Evolutionary conservation across 2,888 invertebrate species (phyloP), one percentile per base, ranked within the genome.

Genomic region (Ormyrus pomaceus): DNA sequence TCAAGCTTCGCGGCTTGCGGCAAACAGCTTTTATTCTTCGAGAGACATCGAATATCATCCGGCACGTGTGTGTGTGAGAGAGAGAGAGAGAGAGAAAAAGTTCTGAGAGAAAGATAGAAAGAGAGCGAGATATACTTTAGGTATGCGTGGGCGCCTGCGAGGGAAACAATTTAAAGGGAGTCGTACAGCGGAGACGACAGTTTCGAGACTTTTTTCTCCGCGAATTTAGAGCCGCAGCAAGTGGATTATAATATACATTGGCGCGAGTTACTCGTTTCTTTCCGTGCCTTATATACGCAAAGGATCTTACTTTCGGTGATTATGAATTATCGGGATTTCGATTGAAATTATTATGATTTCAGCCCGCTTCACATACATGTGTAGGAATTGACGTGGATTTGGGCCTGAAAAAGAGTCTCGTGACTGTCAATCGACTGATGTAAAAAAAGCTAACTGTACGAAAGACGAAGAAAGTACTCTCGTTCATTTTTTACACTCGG

Each of bases 391-490:
- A 34, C 13, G 7, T 59, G 59, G 13, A 73, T 58, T 73, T 61
- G 19, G 13, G 46, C 11, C 10, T 62, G 8, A 19, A 70, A 80
- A 74, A 80, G 77, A 77, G 66, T 80, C 79, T 80, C 80, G 80
- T 65, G 53, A 77, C 75, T 81, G 81, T 82, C 73, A 73, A 79
- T 68, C 73, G 82, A 82, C 78, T 82, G 82, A 77, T 79, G 73
- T 81, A 79, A 76, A 82, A 75, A 79, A 71, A 75, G n/a, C 45
- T 70, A 76, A 71, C 65, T 75, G 75, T 81, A 79, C 76, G 81
- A 79, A 80, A 76, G 78, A 74, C 69, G 75, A 82, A 78, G 80
- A 82, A 82, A 82, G 81, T 82, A 82, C 79, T 82, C 82, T 81
- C 76, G 79, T 81, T 82, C 82, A 77, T 81, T 82, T 82, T 82